Base-by-base conservation (phyloP, 1,140 invertebrate species). In the Dendrolimus punctatus region DNA sequence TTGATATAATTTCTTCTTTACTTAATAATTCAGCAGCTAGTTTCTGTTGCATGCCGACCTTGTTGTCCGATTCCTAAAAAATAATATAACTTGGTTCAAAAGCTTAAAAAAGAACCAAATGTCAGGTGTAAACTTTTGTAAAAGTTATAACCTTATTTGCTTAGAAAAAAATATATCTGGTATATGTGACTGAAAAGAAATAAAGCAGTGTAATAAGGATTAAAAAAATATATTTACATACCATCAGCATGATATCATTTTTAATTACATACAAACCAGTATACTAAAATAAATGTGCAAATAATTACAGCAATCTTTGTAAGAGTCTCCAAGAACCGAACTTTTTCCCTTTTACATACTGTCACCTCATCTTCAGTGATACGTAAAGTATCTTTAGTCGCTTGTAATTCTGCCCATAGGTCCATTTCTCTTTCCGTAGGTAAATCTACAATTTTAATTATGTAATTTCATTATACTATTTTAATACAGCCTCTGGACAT, bases 401-500 rank as follows among this genome's bases (percentile, higher is more conserved):
- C 74, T 58, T 80, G 75, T 45, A 86, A 46, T 50, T 86, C 83
- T 9, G 81, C 73, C 79, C 78, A 78, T 42, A 86, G 60, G 55
- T 85, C 78, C 67, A 82, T 79, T 66, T 85, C 83, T 60, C 77
- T 64, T 68, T 83, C 75, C 9, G 74, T 80, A 52, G 80, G 83
- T 51, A 80, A 60, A 58, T 81, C 82, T 85, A 51, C 42, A 69
- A 66, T 10, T 6, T 40, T 6, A 46, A 46, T 9, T 51, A 23
- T 23, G 3, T 37, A 51, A 44, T 51, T 44, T 38, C 23, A 37
- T 44, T 40, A 6, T 9, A 40, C 39, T 41, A 47, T 6, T 10
- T 7, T 5, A 40, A 49, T 49, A n/a, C 23, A 10, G n/a, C 5
- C 3, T 45, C 6, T 45, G 23, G 23, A 8, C 43, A 45, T 45